Conservation (phyloP, 2,113 vertebrate genomes). For the Seriola quinqueradiata region DNA sequence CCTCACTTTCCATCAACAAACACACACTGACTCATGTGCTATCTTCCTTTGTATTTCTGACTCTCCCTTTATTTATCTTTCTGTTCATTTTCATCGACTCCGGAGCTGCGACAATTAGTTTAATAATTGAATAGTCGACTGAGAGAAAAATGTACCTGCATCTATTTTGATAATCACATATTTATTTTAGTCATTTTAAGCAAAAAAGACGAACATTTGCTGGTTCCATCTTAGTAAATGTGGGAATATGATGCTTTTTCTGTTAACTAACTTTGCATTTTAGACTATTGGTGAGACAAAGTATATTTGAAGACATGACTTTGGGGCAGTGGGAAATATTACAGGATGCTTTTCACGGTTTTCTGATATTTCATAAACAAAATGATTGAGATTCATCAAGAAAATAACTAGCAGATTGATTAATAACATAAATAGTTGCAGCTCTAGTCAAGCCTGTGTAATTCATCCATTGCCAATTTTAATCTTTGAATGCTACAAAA, state of each 20-base stretch:
- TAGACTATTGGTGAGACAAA: too few relatives aligned
- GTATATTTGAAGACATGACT: too few relatives aligned
- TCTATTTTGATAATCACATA: not conserved
- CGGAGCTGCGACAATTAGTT: not conserved
- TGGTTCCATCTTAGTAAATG: not conserved
- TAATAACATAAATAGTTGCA: too few relatives aligned
- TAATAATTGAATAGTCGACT: not conserved
- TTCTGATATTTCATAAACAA: too few relatives aligned
- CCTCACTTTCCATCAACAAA: conserved; percentile 28
- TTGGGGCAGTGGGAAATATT: too few relatives aligned
- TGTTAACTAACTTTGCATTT: too few relatives aligned
- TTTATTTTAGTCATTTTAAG: not conserved
- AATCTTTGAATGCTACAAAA: not conserved
- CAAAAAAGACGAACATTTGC: not conserved
- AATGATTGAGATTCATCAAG: too few relatives aligned
- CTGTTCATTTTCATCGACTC: not conserved
- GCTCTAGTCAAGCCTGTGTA: too few relatives aligned
- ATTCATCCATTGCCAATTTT: too few relatives aligned
- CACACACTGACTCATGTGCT: conserved; percentile 9
- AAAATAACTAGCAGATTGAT: too few relatives aligned
- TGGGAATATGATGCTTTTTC: not conserved
- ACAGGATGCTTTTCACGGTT: too few relatives aligned
- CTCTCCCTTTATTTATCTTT: not conserved
- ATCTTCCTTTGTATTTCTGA: not conserved
- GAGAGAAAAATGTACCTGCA: not conserved